Conservation (phyloP, 1,140 invertebrate genomes). For the Vanessa atalanta region DNA sequence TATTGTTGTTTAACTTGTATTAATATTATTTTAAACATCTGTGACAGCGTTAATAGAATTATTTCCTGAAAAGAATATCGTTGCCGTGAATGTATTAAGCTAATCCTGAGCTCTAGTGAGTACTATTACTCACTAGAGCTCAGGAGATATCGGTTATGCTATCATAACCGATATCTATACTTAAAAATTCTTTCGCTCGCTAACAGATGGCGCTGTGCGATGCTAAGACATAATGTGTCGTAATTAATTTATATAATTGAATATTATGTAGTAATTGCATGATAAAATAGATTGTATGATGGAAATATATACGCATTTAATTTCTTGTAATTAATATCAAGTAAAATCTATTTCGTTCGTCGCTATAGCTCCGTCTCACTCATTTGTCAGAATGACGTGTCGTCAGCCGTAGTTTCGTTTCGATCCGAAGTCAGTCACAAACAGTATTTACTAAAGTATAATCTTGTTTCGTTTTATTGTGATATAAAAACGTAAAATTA, state of each 20-base stretch:
- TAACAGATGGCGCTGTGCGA: constrained; percentile 29
- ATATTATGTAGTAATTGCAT: neutral
- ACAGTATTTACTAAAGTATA: constrained; percentile 50
- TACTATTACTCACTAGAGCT: too few relatives aligned
- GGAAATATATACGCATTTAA: neutral
- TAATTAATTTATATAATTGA: neutral
- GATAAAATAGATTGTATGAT: neutral
- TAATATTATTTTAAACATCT: too few relatives aligned
- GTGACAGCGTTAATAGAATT: too few relatives aligned
- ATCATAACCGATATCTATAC: neutral
- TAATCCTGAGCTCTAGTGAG: neutral
- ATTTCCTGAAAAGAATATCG: too few relatives aligned
- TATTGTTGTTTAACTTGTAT: too few relatives aligned
- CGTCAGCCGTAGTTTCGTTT: constrained; percentile 42
- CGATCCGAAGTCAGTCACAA: constrained; percentile 70
- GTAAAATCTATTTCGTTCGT: neutral
- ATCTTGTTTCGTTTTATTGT: constrained; percentile 51
- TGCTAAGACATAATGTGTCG: neutral
- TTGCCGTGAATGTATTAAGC: too few relatives aligned
- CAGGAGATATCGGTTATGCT: too few relatives aligned
- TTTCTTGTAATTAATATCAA: neutral
- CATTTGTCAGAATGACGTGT: constrained; percentile 68
- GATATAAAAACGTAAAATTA: constrained; percentile 46
- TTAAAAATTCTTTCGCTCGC: neutral
- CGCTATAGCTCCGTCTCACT: constrained; percentile 40